Conservation (phyloP, 2,888 invertebrate species). For the Corbicula japonica region DNA sequence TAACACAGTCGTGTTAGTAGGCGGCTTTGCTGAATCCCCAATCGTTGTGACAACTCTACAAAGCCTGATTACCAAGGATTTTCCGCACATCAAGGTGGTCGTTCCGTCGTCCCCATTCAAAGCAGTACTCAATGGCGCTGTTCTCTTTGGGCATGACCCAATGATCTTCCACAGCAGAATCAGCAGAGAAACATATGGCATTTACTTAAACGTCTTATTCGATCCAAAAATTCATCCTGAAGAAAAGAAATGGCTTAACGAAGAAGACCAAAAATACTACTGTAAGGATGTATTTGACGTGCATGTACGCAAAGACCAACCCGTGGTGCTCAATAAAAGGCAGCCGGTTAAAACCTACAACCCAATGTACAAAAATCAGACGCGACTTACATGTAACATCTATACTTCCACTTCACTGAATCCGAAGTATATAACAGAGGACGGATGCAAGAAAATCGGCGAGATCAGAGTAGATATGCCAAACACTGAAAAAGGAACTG, state of each 20-base stretch:
- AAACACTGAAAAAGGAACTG: slow-evolving; percentile 40
- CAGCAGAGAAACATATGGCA: slow-evolving; percentile 39
- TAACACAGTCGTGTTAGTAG: slow-evolving; percentile 12
- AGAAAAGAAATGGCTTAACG: slow-evolving; percentile 4
- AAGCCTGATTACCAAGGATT: neutral
- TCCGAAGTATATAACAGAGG: slow-evolving; percentile 57
- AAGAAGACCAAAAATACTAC: neutral
- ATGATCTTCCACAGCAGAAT: slow-evolving; percentile 24
- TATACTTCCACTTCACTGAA: slow-evolving; percentile 30
- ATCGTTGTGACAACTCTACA: slow-evolving; percentile 14
- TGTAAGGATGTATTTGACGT: slow-evolving; percentile 33
- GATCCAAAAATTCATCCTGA: neutral
- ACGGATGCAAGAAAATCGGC: slow-evolving; percentile 51
- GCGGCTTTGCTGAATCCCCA: slow-evolving; percentile 30
- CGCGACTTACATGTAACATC: neutral
- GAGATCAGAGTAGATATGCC: slow-evolving; percentile 60
- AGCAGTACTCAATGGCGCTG: slow-evolving; percentile 32
- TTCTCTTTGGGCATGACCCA: slow-evolving; percentile 29
- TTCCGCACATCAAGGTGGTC: slow-evolving; percentile 6
- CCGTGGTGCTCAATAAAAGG: neutral
- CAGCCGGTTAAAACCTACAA: slow-evolving; percentile 6
- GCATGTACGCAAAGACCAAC: slow-evolving; percentile 25
- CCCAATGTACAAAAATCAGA: slow-evolving; percentile 36
- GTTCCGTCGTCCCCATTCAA: slow-evolving; percentile 35
- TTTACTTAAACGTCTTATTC: neutral